These are phyloP conservation scores for Passer montanus DNA, from an alignment of 2,113 vertebrate species.

Conservation along the genomic window DNA sequence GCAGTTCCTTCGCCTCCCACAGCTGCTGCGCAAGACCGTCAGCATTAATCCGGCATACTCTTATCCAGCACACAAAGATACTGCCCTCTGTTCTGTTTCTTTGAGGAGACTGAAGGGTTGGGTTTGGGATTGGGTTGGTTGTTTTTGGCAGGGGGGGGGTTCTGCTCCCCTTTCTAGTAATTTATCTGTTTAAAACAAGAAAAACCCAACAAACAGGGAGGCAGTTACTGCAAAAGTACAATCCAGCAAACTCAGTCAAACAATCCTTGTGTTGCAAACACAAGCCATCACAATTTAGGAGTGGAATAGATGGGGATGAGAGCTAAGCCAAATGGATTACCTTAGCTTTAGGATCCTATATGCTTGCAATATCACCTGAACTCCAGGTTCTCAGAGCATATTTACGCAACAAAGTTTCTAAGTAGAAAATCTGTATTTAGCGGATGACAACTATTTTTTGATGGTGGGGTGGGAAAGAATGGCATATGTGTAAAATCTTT, in stretches of 20 bases:
- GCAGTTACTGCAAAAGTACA: constrained; percentile 42
- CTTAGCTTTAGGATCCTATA: constrained; percentile 75
- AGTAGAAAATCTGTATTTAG: constrained; percentile 77
- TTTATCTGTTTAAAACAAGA: constrained; percentile 33
- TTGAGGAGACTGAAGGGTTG: neutral
- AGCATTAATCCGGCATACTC: neutral
- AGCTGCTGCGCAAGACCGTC: neutral
- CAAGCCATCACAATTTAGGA: constrained; percentile 66
- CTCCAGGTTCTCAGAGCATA: constrained; percentile 68
- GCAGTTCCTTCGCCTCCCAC: neutral
- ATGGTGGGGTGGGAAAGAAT: constrained; percentile 62
- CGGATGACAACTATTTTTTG: constrained; percentile 73
- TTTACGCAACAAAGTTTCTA: constrained; percentile 74
- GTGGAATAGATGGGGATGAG: constrained; percentile 65
- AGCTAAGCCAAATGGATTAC: constrained; percentile 78
- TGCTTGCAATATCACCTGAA: constrained; percentile 69
- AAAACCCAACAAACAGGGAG: neutral
- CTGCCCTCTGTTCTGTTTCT: constrained; percentile 13
- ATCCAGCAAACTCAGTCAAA: constrained; percentile 43
- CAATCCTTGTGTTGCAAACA: constrained; percentile 65
- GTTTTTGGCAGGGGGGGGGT: neutral
- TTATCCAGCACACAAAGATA: constrained; percentile 4
- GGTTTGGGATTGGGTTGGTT: neutral
- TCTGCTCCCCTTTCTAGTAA: constrained; percentile 29
- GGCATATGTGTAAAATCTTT: constrained; percentile 46